Conservation (phyloP, 2,113 vertebrate genomes). For the Vulpes ferrilata region DNA sequence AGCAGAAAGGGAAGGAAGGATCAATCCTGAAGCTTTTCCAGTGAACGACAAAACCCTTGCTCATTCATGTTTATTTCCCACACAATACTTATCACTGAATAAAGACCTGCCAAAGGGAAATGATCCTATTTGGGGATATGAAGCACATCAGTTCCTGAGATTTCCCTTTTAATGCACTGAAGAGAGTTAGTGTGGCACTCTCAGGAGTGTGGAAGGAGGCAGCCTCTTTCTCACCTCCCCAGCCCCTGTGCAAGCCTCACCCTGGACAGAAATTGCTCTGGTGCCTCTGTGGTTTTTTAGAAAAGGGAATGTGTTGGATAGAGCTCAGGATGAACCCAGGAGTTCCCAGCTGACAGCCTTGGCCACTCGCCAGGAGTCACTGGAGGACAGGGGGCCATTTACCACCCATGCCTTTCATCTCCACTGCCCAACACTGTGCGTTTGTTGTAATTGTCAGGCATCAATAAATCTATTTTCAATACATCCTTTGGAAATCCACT, state of each 20-base stretch:
- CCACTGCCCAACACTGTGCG: not conserved
- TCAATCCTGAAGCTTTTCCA: not conserved
- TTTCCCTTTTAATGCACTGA: not conserved
- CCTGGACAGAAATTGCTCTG: not conserved
- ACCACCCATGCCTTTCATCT: not conserved
- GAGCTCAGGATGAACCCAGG: not conserved
- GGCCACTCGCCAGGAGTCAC: not conserved
- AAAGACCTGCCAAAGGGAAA: not conserved
- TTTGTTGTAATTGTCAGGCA: not conserved
- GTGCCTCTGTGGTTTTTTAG: fast-evolving
- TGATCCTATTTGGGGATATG: not conserved
- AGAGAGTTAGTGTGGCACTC: not conserved
- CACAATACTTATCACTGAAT: not conserved
- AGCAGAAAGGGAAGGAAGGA: slow-evolving; percentile 21
- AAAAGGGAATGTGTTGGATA: not conserved
- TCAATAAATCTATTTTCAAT: not conserved
- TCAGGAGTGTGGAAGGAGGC: fast-evolving
- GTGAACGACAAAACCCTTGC: not conserved
- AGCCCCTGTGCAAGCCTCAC: not conserved
- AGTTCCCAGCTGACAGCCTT: not conserved
- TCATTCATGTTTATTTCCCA: not conserved
- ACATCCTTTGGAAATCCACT: not conserved
- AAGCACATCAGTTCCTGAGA: fast-evolving
- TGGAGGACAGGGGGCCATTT: not conserved
- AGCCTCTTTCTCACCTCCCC: slow-evolving; percentile 40